phyloP scores from a whole-genome alignment of 2,113 vertebrate genomes.

The Vombatus ursinus region DNA sequence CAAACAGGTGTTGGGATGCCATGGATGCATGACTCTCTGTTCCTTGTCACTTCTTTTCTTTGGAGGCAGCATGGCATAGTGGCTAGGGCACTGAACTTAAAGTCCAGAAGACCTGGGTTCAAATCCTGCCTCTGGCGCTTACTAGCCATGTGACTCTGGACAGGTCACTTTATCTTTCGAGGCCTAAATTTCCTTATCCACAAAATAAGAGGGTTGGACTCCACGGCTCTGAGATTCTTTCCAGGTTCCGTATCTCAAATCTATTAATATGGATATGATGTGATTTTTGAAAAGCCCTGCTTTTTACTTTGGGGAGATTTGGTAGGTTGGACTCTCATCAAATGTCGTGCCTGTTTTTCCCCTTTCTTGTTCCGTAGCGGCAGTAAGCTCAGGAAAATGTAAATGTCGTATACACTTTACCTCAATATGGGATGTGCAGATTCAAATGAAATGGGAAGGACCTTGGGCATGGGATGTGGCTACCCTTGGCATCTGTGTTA shows the following conservation, averaged over 20 bases:
- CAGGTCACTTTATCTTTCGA: neutral
- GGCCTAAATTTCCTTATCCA: neutral
- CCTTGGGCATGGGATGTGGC: neutral
- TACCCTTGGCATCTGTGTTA: neutral
- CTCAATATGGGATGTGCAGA: neutral
- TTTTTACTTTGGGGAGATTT: neutral
- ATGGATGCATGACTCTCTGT: neutral
- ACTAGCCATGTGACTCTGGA: neutral
- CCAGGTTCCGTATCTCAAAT: neutral
- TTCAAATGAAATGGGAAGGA: constrained; percentile 42
- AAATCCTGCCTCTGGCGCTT: neutral
- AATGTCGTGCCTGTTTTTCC: neutral
- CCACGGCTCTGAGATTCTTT: neutral
- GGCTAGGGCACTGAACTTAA: neutral
- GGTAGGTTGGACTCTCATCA: neutral
- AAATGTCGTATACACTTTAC: neutral
- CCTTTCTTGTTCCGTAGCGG: neutral
- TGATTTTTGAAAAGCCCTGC: neutral
- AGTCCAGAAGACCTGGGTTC: neutral
- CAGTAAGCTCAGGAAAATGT: neutral
- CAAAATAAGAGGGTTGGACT: neutral
- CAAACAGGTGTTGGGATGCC: neutral
- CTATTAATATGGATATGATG: neutral
- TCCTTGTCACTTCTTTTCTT: neutral
- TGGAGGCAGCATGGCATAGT: neutral